Conservation (phyloP, 2,113 vertebrate species). For the Poeciliopsis retropinna region DNA sequence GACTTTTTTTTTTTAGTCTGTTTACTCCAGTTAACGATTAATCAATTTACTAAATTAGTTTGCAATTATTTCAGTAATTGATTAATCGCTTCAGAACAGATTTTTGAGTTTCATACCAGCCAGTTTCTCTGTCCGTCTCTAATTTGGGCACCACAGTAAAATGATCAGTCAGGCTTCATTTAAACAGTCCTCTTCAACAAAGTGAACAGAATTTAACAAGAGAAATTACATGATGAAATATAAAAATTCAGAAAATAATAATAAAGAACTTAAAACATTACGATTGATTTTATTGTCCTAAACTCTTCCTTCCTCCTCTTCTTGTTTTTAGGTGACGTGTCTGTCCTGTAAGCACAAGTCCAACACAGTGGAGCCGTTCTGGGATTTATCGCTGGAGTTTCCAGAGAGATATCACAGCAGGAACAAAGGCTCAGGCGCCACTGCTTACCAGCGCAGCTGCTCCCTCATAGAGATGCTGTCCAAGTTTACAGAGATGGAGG, state of each 20-base stretch:
- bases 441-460: conserved; percentile 86
- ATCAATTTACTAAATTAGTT: no score
- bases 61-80: no score
- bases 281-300: no score
- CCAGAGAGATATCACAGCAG: conserved; percentile 94
- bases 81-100: no score
- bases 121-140: no score
- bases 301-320: not conserved
- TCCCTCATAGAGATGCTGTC: conserved; percentile 97
- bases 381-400: conserved; percentile 98
- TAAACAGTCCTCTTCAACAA: no score
- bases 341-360: conserved; percentile 97
- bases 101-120: no score
- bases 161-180: no score
- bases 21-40: no score
- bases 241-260: not conserved
- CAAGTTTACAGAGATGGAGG: conserved; percentile 98
- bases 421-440: conserved; percentile 84
- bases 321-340: conserved; percentile 88
- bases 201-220: no score
- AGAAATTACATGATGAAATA: not conserved
- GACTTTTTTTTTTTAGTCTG: no score
- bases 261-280: not conserved
- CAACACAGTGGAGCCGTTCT: conserved; percentile 97
- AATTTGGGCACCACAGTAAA: no score